These are phyloP conservation scores for Lydus trimaculatus DNA, from an alignment of 2,888 invertebrate genomes.

Conservation along the genomic window DNA sequence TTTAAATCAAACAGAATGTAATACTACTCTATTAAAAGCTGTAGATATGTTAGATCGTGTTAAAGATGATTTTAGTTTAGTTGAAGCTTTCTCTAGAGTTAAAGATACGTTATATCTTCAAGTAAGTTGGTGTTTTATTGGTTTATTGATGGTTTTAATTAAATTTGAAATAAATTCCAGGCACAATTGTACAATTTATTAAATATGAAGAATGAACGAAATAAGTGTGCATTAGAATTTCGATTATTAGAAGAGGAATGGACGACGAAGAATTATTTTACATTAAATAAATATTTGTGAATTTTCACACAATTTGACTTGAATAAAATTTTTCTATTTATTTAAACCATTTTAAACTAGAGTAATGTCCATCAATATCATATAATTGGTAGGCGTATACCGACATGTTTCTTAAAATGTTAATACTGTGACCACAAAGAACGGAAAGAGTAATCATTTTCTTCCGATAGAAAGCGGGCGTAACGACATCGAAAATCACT, in stretches of 20 bases:
- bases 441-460: too few species aligned
- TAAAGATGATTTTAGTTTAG: conserved; percentile 73
- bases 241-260: conserved; percentile 78
- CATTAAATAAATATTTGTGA: conserved; percentile 65
- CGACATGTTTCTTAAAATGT: too few species aligned
- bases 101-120: conserved; percentile 77
- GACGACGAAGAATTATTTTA: conserved; percentile 66
- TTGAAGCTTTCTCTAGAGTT: conserved; percentile 78
- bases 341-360: neutral
- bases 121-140: conserved; percentile 58
- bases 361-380: too few species aligned
- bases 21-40: conserved; percentile 64
- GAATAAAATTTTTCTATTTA: neutral
- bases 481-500: too few species aligned
- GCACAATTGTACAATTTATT: conserved; percentile 79
- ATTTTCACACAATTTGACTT: conserved; percentile 35
- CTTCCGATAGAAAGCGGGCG: too few species aligned
- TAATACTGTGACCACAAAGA: too few species aligned
- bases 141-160: neutral
- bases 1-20: conserved; percentile 61
- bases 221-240: conserved; percentile 83
- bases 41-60: conserved; percentile 71
- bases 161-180: conserved; percentile 60
- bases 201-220: conserved; percentile 74
- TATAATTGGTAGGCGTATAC: too few species aligned